Evolutionary conservation across 2,888 invertebrate species (phyloP), one percentile per base, ranked within the genome.

Genomic region (Caenorhabditis sp.): DNA sequence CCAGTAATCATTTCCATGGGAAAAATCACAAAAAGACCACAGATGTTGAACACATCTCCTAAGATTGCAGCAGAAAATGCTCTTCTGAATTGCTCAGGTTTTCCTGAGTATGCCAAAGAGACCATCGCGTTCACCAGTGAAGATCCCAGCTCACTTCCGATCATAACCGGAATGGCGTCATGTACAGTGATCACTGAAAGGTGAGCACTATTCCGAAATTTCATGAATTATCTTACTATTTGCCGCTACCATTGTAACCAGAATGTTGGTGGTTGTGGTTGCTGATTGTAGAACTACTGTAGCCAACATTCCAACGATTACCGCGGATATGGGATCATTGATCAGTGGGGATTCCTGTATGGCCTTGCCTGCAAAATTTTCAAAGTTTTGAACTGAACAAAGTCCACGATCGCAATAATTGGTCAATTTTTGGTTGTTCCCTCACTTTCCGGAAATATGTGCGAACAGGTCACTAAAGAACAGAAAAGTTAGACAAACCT

Each of bases 41-140:
- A 91, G 93, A 94, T 94, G 90, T 94, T 94, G 92, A 94, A 94
- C 92, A 94, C 93, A 89, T 94, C 94, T 86, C 94, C 94, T 3
- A 94, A 93, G 16, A 94, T 94, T 22, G 94, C 94, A 2, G 94
- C 94, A 5, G 94, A 93, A 85, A 94, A 94, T 3, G 94, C 94
- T 24, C 94, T 51, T 51, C 84, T 77, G 56, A 86, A 86, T 75
- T 86, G 84, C 66, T 82, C 80, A 3, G 83, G 86, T 70, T 88
- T 82, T 19, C 73, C 93, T 87, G 89, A 94, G 88, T 93, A 93
- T 0, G 92, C 93, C 81, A 94, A 88, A 7, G 93, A 92, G 12
- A 94, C 94, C 58, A 94, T 92, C 2, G 94, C 94, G 89, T 94
- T 94, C 54, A 94, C 94, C 19, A 94, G 93, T 3, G 94, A 94